Evolutionary conservation across 2,797 vertebrate genomes (phyloP), one percentile per base, ranked within the genome.

Genomic region (Craterocephalus amniculus): DNA sequence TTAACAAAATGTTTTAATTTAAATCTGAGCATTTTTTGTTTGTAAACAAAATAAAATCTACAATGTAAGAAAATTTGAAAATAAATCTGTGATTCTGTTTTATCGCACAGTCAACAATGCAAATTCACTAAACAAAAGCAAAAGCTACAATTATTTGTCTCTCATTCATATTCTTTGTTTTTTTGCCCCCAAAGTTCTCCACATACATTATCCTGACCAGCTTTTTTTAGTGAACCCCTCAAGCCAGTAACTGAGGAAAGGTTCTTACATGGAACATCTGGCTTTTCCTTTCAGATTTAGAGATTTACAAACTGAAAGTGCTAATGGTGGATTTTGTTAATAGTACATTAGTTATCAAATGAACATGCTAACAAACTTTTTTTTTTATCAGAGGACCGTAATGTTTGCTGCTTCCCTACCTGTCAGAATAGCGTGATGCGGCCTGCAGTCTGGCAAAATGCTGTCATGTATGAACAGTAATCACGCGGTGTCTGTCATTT

Each of bases 401-500:
- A 59, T 77, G 48, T 80, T 67, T 60, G 48, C 61, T 54, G 58
- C 36, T 32, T 31, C 59, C 51, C 65, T 75, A 70, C 83, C 80
- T 67, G 3, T 32, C 72, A 76, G 70, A 71, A 60, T 76, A 74
- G 70, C 56, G 64, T 67, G 81, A 85, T 83, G 71, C 72, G 72
- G 70, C 48, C 78, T 61, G 75, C 73, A 77, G 72, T 69, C 61
- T 66, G 88, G 76, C 48, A 67, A 64, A 77, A 74, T 20, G 80
- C 83, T 77, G 85, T 72, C 81, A 78, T 82, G 83, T 77, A 87
- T 88, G 83, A 88, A 81, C 80, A 70, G 87, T 87, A 90, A 91
- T 91, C 88, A 89, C 72, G 62, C 56, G 71, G 70, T 87, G 87
- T 91, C 91, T 88, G 84, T 91, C 89, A 89, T 80, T 67, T 18